Conservation (phyloP, 2,888 invertebrate species). For the Yponomeuta cagnagella region DNA sequence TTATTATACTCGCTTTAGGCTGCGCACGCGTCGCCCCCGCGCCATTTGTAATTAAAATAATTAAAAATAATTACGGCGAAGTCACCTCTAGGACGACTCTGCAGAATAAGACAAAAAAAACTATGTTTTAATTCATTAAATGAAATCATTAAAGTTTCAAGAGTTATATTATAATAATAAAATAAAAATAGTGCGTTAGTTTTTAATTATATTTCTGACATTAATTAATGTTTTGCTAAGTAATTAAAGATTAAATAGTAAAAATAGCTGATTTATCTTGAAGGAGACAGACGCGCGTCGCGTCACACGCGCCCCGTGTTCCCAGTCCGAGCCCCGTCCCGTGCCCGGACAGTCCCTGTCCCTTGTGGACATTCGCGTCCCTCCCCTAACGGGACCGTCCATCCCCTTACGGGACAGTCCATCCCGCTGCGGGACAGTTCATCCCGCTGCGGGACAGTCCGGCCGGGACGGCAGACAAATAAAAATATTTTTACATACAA, state of each 20-base stretch:
- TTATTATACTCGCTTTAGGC: conserved; percentile 32
- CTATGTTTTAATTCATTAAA: conserved; percentile 24
- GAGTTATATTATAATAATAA: conserved; percentile 42
- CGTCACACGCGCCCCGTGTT: conserved; percentile 38
- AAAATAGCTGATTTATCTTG: conserved; percentile 1
- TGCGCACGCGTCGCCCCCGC: conserved; percentile 44
- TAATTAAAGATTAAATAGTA: conserved; percentile 56
- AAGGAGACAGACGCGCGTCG: conserved; percentile 55
- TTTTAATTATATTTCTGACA: conserved; percentile 74
- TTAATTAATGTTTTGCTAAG: conserved; percentile 68
- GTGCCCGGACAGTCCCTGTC: background rate
- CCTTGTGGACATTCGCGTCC: background rate
- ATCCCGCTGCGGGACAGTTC: background rate
- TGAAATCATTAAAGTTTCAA: conserved; percentile 33
- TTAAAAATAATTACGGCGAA: conserved; percentile 23
- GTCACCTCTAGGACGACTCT: conserved; percentile 52
- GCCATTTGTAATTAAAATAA: conserved; percentile 35
- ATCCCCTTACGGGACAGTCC: no score
- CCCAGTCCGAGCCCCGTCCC: conserved; percentile 30
- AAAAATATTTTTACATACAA: conserved; percentile 17
- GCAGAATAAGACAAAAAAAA: conserved; percentile 39
- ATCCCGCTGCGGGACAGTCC: background rate
- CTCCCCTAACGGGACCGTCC: conserved; percentile 21
- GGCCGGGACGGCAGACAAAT: conserved; percentile 3
- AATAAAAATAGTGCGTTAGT: conserved; percentile 56